A percentile compares a stretch with the other conserved stretches of the same genome.
phyloP scores from a whole-genome alignment of 2,888 invertebrate genomes.

The Drosophila infuscata region DNA sequence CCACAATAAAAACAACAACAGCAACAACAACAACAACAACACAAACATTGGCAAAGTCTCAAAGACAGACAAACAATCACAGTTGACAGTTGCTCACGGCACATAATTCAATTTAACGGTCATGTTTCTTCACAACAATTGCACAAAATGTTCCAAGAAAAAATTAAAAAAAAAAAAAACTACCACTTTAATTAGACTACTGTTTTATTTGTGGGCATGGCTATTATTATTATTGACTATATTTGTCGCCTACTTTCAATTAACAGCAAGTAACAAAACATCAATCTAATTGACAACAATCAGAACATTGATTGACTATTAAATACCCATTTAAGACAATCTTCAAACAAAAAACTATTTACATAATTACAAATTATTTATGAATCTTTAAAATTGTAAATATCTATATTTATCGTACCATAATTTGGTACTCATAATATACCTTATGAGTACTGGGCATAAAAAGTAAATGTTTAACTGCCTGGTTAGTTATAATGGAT shows the following conservation, averaged over 20 bases:
- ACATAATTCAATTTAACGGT: conserved; percentile 67
- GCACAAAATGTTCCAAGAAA: conserved; percentile 24
- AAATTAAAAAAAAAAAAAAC: conserved; percentile 12
- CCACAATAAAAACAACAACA: conserved; percentile 44
- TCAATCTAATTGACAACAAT: background rate
- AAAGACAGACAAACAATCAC: conserved; percentile 31
- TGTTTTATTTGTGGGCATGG: conserved; percentile 2
- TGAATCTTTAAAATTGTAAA: background rate
- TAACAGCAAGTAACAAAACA: background rate
- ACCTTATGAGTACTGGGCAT: background rate
- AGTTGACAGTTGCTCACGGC: conserved; percentile 40
- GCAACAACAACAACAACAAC: background rate
- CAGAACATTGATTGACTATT: background rate
- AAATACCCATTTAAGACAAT: background rate
- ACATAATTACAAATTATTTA: background rate
- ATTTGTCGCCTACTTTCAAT: background rate
- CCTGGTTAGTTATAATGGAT: background rate
- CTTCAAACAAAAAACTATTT: background rate
- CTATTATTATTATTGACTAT: background rate
- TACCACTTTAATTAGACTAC: conserved; percentile 32
- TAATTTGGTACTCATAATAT: background rate
- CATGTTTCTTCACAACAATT: conserved; percentile 61
- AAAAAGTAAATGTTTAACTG: conserved; percentile 14
- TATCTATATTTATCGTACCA: background rate
- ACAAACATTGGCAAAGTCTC: conserved; percentile 20